These are phyloP conservation scores for Drosophila picticornis DNA, from an alignment of 2,888 invertebrate genomes.

Conservation along the genomic window DNA sequence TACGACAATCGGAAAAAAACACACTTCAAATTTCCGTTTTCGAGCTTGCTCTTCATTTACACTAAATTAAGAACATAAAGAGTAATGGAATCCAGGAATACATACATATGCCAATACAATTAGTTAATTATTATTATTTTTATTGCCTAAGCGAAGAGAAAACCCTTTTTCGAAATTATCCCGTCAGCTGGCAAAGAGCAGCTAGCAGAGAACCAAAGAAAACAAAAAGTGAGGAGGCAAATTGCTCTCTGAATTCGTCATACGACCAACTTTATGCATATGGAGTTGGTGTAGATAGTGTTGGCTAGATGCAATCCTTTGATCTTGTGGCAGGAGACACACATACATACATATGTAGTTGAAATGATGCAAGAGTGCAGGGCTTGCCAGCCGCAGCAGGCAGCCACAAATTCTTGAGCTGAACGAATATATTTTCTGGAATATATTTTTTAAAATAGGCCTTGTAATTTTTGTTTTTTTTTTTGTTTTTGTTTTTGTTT, in stretches of 20 bases:
- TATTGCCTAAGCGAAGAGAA: conserved; percentile 25
- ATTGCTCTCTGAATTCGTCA: conserved; percentile 3
- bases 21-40: neutral
- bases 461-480: conserved; percentile 16
- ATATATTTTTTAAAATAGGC: conserved; percentile 31
- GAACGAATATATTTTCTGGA: conserved; percentile 13
- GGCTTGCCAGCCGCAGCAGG: neutral
- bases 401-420: conserved; percentile 11
- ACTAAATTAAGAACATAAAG: conserved; percentile 26
- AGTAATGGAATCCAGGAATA: conserved; percentile 38
- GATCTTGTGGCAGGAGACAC: conserved; percentile 25
- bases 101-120: conserved; percentile 46
- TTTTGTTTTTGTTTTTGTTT: conserved; percentile 15
- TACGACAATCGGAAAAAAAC: conserved; percentile 10
- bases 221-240: neutral
- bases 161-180: conserved; percentile 25
- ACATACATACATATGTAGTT: neutral
- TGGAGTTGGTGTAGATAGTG: neutral
- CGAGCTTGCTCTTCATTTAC: neutral
- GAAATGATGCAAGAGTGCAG: conserved; percentile 7
- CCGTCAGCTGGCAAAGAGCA: neutral
- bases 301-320: conserved; percentile 38
- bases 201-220: neutral
- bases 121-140: conserved; percentile 24
- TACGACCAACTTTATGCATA: conserved; percentile 4